Conservation (phyloP, 2,113 vertebrate species). For the Epinephelus moara region DNA sequence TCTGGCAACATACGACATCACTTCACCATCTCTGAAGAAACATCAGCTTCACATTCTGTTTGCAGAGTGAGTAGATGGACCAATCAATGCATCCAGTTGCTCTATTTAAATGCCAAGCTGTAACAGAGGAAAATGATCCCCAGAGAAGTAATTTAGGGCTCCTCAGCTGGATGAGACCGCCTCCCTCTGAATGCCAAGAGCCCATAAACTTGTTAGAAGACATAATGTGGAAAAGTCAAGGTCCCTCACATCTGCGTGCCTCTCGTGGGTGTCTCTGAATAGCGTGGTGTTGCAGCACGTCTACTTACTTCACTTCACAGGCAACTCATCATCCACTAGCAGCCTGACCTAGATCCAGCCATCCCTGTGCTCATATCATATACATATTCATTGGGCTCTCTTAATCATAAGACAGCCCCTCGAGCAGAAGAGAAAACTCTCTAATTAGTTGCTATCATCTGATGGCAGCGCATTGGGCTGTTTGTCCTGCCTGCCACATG, state of each 20-base stretch:
- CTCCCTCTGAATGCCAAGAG: constrained; percentile 57
- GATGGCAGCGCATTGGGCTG: constrained; percentile 52
- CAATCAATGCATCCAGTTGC: constrained; percentile 55
- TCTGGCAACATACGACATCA: constrained; percentile 1
- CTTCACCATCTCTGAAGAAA: constrained; percentile 20
- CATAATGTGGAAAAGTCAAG: constrained; percentile 59
- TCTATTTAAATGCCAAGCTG: constrained; percentile 68
- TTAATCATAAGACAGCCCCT: constrained; percentile 67
- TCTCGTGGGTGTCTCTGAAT: constrained; percentile 59
- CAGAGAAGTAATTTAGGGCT: constrained; percentile 67
- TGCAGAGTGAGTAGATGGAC: constrained; percentile 25
- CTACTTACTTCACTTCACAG: constrained; percentile 60
- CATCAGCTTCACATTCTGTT: constrained; percentile 42
- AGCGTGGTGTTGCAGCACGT: constrained; percentile 25
- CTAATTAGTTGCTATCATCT: constrained; percentile 74
- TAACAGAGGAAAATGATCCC: constrained; percentile 62
- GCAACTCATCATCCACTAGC: constrained; percentile 62
- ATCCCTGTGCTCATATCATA: constrained; percentile 55
- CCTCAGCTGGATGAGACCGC: constrained; percentile 37
- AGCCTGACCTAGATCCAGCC: constrained; percentile 76
- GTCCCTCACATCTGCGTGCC: constrained; percentile 48
- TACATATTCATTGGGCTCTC: constrained; percentile 77
- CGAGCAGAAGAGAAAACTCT: constrained; percentile 68
- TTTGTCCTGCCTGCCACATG: constrained; percentile 48
- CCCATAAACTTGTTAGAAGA: constrained; percentile 57